Conservation (phyloP, 2,797 vertebrate species). For the Malacoraja senta region DNA sequence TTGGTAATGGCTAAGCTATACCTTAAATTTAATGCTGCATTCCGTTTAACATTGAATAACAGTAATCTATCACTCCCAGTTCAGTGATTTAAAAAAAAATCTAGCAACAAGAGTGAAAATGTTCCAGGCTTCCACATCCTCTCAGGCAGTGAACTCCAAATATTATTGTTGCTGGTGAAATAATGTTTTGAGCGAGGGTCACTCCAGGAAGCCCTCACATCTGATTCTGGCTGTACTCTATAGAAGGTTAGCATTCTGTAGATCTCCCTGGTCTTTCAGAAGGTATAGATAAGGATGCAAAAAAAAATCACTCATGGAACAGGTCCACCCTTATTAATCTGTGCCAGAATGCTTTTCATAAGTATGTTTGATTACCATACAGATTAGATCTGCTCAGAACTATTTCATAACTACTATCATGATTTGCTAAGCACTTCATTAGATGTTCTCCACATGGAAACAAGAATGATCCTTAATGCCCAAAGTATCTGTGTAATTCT, state of each 20-base stretch:
- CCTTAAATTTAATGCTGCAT: neutral
- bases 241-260: neutral
- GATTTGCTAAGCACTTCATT: neutral
- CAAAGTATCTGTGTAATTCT: neutral
- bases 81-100: neutral
- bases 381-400: neutral
- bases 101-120: neutral
- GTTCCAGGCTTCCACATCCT: neutral
- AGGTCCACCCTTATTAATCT: neutral
- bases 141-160: neutral
- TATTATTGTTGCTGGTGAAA: neutral
- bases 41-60: neutral
- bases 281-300: neutral
- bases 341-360: neutral
- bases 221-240: neutral
- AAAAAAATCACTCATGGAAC: neutral
- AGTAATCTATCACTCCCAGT: neutral
- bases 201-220: neutral
- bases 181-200: neutral
- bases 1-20: neutral
- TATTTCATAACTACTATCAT: neutral
- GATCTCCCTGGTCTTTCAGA: neutral
- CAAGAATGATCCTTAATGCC: neutral
- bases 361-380: neutral
- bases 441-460: neutral